Conservation (phyloP, 2,113 vertebrate species). For the Ictalurus punctatus region DNA sequence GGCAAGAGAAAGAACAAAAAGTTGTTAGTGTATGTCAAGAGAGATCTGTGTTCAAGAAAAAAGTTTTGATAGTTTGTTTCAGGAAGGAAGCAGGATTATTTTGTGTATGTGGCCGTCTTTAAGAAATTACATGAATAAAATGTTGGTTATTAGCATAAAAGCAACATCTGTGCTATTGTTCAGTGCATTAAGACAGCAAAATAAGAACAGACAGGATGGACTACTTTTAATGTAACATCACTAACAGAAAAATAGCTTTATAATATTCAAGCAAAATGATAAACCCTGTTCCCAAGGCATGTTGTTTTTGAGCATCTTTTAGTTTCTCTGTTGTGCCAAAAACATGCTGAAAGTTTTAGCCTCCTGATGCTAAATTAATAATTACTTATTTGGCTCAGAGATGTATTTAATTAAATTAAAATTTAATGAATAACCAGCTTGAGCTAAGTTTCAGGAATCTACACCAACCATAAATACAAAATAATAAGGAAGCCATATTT, state of each 20-base stretch:
- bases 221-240: neutral
- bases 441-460: neutral
- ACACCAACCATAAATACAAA: neutral
- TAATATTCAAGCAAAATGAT: neutral
- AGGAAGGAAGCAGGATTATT: neutral
- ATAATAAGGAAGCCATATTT: neutral
- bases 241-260: slow-evolving; percentile 22
- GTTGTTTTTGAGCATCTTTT: neutral
- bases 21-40: slow-evolving; percentile 62
- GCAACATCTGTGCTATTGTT: slow-evolving; percentile 1
- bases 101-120: slow-evolving; percentile 8
- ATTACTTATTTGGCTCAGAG: slow-evolving; percentile 27
- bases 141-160: slow-evolving; percentile 17
- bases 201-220: slow-evolving; percentile 1
- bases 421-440: neutral
- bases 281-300: neutral
- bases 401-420: neutral
- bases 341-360: slow-evolving; percentile 17
- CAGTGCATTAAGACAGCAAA: slow-evolving; percentile 9
- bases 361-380: slow-evolving; percentile 41
- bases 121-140: slow-evolving; percentile 20
- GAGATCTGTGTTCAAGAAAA: slow-evolving; percentile 18
- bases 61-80: slow-evolving; percentile 14
- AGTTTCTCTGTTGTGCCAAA: neutral
- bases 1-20: slow-evolving; percentile 51